Base-by-base conservation (phyloP, 2,797 vertebrate genomes). In the Dermochelys coriacea region DNA sequence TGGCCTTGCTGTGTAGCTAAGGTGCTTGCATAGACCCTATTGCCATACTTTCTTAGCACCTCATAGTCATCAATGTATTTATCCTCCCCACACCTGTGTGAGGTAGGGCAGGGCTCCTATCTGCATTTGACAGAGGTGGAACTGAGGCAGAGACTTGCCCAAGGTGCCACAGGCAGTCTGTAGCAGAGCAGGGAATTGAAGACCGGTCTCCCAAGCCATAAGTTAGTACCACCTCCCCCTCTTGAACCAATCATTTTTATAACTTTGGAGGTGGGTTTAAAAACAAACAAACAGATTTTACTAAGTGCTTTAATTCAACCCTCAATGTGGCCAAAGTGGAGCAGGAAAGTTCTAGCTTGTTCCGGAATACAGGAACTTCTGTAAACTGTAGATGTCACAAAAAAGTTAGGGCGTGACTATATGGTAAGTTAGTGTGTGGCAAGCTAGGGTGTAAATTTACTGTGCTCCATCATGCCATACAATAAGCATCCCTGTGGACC, bases 331-430 rank as follows among this genome's bases (percentile, higher is more conserved):
- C 15, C 61, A 83, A 41, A 88, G 90, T 68, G 52, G 10, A 51
- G 87, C 91, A 90, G 49, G 29, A 82, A 96, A 93, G 25, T 85
- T 95, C 83, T 41, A 4, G 5, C 54, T 90, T 89, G 79, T 93
- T 93, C 91, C 29, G 41, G 94, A 89, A n/a, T 84, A 87, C 4
- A 91, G 25, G 52, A 86, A 52, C 23, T 82, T 92, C 78, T 86
- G 84, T 82, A 75, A 94, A 90, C 11, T 90, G 85, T 94, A 97
- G 94, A 84, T 96, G 92, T 80, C 94, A 87, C 51, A 95, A 85
- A 89, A 71, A 71, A 71, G 52, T n/a, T 68, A 41, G 37, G n/a
- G 9, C 3, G 3, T 71, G 64, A 71, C 19, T 71, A 6, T 41
- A 71, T 3, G 21, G 64, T 71, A 37, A 71, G 19, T 10, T 41